phyloP scores from a whole-genome alignment of 2,888 invertebrate genomes.

The Erynnis tages region DNA sequence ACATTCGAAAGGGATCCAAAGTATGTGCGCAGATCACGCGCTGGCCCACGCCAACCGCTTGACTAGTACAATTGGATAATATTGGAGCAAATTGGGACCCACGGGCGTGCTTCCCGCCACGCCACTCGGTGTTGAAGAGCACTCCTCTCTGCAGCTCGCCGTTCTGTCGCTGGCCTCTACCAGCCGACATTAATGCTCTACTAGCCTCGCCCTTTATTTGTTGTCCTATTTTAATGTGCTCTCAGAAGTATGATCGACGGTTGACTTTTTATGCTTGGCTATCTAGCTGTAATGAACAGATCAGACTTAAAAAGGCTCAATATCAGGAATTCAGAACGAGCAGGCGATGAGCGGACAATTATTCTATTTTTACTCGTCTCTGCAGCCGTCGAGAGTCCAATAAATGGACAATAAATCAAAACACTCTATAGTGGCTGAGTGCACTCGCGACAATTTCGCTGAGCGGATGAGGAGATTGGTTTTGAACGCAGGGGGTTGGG shows the following conservation, averaged over 20 bases:
- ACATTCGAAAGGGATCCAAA: slow-evolving; percentile 40
- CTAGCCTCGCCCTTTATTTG: slow-evolving; percentile 4
- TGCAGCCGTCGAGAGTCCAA: slow-evolving; percentile 56
- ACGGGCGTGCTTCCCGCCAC: slow-evolving; percentile 65
- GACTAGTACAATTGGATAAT: slow-evolving; percentile 75
- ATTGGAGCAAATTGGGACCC: slow-evolving; percentile 72
- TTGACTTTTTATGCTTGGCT: too few relatives aligned
- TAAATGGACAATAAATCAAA: slow-evolving; percentile 77
- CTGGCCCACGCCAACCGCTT: slow-evolving; percentile 79
- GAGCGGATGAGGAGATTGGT: slow-evolving; percentile 44
- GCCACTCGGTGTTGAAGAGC: slow-evolving; percentile 60
- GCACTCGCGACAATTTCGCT: slow-evolving; percentile 66
- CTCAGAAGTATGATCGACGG: too few relatives aligned
- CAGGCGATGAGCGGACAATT: slow-evolving; percentile 40
- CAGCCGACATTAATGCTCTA: slow-evolving; percentile 41
- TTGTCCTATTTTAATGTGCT: slow-evolving; percentile 1
- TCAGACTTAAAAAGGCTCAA: slow-evolving; percentile 41
- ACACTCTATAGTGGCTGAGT: slow-evolving; percentile 63
- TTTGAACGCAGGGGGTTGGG: slow-evolving; percentile 45
- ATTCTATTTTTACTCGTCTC: slow-evolving; percentile 53
- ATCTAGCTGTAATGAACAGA: too few relatives aligned
- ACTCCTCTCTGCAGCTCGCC: slow-evolving; percentile 51
- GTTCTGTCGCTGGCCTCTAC: slow-evolving; percentile 59
- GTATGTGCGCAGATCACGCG: slow-evolving; percentile 69
- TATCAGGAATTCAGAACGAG: slow-evolving; percentile 35